Base-by-base conservation (phyloP, 1,140 invertebrate species). In the Caenorhabditis brenneri region DNA sequence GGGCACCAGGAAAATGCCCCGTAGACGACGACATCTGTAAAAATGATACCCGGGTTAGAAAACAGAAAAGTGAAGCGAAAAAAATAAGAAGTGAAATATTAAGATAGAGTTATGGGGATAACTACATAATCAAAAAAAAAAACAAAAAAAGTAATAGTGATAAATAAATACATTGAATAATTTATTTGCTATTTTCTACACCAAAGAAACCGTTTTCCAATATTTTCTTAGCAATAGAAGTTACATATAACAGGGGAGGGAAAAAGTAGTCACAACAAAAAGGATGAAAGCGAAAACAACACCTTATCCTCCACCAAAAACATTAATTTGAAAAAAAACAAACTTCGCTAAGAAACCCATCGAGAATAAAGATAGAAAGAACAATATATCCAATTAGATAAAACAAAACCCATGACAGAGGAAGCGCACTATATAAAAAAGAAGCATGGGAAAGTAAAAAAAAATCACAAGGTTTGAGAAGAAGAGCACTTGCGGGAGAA, bases 161-260 rank as follows among this genome's bases (percentile, higher is more conserved):
- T 33, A 12, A 29, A 58, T 33, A 10, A 33, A 36, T 29, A 74
- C 7, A 74, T 42, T 74, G 42, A 24, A 74, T 74, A 46, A 19
- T 74, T 74, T 15, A 74, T 74, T 74, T 27, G 24, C 65, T 74
- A 74, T 31, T 74, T 2, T 33, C 65, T 74, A 74, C 36, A 42
- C 65, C 65, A 42, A 42, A 74, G 4, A 74, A 74, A 39, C 65
- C 36, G 33, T 46, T 33, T 74, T 42, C n/a, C 9, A 15, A 15
- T 10, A 24, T 36, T 27, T 55, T 55, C 53, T 55, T n/a, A n/a
- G n/a, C 7, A 74, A 31, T 0, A 12, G 16, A 42, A 42, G 24
- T 46, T 74, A 10, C 33, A 74, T 24, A 12, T 24, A 24, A 36
- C 36, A 15, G 29, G 58, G 58, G 58, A 27, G 58, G 19, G 0